Conservation (phyloP, 92 coral and sea anemone genomes). For the Pocillopora grandis region DNA sequence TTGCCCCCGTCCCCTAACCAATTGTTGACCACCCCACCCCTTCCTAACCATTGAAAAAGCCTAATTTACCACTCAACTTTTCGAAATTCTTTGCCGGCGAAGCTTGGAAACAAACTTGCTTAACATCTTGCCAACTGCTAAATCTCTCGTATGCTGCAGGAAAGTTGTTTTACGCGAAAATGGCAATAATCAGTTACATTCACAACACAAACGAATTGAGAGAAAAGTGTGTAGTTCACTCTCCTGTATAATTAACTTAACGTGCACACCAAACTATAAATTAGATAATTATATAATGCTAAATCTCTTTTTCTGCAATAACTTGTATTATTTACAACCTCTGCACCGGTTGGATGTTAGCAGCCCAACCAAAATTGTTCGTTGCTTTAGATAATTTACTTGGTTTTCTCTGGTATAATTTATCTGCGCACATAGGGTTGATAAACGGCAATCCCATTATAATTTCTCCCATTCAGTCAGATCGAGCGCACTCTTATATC, state of each 20-base stretch:
- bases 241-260: conserved; percentile 18
- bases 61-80: too few relatives aligned
- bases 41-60: too few relatives aligned
- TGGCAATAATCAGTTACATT: not conserved
- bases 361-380: conserved; percentile 18
- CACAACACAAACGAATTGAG: not conserved
- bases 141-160: not conserved
- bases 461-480: not conserved
- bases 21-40: too few relatives aligned
- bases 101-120: too few relatives aligned
- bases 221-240: not conserved
- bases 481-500: too few relatives aligned
- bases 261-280: conserved; percentile 24
- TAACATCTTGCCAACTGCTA: too few relatives aligned
- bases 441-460: conserved; percentile 1
- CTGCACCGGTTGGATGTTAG: conserved; percentile 1
- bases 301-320: not conserved
- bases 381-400: not conserved
- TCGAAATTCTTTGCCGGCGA: too few relatives aligned
- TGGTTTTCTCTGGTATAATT: not conserved
- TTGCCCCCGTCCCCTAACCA: too few relatives aligned
- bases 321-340: conserved; percentile 22
- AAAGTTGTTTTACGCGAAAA: not conserved
- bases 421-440: not conserved
- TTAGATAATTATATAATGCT: conserved; percentile 9